Evolutionary conservation across 2,113 vertebrate genomes (phyloP).

Genomic region (Engraulis encrasicolus): DNA sequence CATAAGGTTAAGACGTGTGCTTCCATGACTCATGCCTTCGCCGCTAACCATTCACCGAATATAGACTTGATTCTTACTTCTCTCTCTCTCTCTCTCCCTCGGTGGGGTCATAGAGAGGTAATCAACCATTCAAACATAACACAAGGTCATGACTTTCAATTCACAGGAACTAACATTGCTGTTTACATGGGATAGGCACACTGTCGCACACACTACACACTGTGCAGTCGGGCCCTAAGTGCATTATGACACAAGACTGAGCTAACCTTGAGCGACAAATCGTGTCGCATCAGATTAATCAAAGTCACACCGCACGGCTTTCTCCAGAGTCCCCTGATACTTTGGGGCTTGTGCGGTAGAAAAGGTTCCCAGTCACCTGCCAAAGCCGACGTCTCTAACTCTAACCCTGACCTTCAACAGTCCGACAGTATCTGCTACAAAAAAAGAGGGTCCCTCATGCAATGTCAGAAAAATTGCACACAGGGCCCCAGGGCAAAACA

Average conservation of each 20-base stretch:
- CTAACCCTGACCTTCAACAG: slow-evolving; percentile 10
- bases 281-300: background rate
- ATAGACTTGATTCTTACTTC: too few species aligned
- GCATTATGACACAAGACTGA: background rate
- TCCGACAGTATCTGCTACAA: background rate
- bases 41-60: too few species aligned
- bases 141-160: background rate
- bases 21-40: too few species aligned
- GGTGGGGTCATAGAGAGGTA: background rate
- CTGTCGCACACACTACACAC: background rate
- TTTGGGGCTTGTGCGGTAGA: background rate
- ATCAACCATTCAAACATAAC: background rate
- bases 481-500: too few species aligned
- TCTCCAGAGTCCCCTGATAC: background rate
- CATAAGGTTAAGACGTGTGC: too few species aligned
- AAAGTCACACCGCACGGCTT: background rate
- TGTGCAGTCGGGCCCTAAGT: background rate
- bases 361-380: background rate
- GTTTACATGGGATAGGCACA: background rate
- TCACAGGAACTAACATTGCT: background rate
- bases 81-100: too few species aligned
- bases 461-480: too few species aligned
- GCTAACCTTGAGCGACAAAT: background rate
- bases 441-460: too few species aligned
- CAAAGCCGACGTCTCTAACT: background rate